A percentile compares a stretch with the other conserved stretches of the same genome.
phyloP scores from a whole-genome alignment of 1,140 invertebrate genomes.

The Conus betulinus region DNA sequence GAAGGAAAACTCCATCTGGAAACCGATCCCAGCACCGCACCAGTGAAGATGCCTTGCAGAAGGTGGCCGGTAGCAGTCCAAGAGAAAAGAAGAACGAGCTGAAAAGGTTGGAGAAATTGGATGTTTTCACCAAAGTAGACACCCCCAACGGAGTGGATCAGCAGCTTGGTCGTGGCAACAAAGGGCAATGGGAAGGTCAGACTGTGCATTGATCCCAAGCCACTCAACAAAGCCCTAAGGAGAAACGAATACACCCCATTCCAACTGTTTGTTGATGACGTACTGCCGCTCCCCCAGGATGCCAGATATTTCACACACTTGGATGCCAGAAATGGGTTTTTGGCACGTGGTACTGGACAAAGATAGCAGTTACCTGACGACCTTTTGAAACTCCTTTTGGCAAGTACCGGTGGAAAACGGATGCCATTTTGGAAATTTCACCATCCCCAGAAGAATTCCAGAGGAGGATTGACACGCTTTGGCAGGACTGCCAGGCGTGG shows the following conservation, averaged over 20 bases:
- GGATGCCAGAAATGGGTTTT: conserved; percentile 8
- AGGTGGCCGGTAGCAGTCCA: too few species aligned
- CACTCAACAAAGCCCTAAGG: conserved; percentile 51
- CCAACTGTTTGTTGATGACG: background rate
- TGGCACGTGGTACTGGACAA: background rate
- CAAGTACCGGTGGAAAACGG: background rate
- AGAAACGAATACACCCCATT: conserved; percentile 45
- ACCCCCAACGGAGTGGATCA: conserved; percentile 44
- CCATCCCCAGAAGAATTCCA: conserved; percentile 67
- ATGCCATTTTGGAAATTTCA: background rate
- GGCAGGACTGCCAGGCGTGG: conserved; percentile 65
- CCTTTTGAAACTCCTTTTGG: conserved; percentile 45
- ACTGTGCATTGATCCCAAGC: conserved; percentile 53
- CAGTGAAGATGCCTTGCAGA: too few species aligned
- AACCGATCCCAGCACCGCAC: too few species aligned
- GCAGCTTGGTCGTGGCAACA: conserved; percentile 23
- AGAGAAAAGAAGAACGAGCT: too few species aligned
- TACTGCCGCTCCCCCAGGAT: background rate
- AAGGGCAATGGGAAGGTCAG: conserved; percentile 39
- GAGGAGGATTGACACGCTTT: conserved; percentile 59
- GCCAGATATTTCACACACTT: background rate
- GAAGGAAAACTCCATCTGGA: too few species aligned
- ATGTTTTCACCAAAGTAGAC: background rate
- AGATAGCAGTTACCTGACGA: background rate
- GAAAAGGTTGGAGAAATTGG: too few species aligned